Conservation (phyloP, 2,113 vertebrate species). For the Coptodon rendalli region DNA sequence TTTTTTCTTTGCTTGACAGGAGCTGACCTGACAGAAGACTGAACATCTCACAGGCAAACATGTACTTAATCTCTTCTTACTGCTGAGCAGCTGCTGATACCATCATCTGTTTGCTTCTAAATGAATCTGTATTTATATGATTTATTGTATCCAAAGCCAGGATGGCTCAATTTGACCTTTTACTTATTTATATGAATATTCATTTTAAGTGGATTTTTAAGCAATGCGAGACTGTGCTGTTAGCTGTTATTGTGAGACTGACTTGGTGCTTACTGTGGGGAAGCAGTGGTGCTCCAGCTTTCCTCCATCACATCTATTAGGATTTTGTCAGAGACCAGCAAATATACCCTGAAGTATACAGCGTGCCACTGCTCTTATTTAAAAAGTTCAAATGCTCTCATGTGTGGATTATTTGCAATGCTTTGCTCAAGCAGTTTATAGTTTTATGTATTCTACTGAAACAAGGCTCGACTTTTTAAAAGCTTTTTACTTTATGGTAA, state of each 20-base stretch:
- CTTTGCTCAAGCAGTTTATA: not conserved
- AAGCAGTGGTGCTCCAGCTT: not conserved
- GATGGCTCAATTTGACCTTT: not conserved
- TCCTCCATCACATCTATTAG: not conserved
- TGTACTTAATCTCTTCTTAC: not conserved
- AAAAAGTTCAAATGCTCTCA: not conserved
- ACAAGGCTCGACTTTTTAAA: not conserved
- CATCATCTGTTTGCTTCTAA: not conserved
- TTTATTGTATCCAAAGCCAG: not conserved
- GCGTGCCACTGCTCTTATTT: not conserved
- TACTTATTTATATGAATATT: not conserved
- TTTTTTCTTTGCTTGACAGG: constrained; percentile 35
- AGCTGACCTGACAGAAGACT: constrained; percentile 42
- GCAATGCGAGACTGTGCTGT: not conserved
- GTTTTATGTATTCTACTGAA: not conserved
- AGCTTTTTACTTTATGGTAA: constrained; percentile 14
- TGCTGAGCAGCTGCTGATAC: not conserved
- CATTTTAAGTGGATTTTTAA: not conserved
- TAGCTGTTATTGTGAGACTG: not conserved
- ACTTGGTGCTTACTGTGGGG: not conserved
- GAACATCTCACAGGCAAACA: not conserved
- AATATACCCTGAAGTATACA: not conserved
- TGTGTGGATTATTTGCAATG: not conserved
- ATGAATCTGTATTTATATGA: constrained; percentile 11
- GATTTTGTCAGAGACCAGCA: not conserved